phyloP scores from a whole-genome alignment of 2,113 vertebrate genomes.

The Melanotaenia duboulayi region DNA sequence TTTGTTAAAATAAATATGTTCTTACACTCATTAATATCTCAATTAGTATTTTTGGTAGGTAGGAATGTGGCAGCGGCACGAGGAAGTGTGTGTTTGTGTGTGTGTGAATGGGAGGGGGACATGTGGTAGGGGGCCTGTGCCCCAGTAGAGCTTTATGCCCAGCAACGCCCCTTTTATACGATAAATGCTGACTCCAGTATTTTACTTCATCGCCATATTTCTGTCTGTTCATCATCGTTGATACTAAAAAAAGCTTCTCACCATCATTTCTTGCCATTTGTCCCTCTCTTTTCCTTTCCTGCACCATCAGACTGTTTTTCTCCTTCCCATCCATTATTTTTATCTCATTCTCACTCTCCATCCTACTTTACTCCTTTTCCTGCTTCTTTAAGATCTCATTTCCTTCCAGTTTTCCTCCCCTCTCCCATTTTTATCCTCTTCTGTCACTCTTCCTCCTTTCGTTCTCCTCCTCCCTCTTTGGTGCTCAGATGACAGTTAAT shows the following conservation, averaged over 20 bases:
- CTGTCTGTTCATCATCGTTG: background rate
- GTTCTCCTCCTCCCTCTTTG: constrained; percentile 12
- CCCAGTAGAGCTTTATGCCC: too few species aligned
- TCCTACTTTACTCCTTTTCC: background rate
- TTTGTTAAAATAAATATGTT: too few species aligned
- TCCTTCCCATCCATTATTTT: background rate
- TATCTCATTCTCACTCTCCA: background rate
- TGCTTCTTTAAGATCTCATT: background rate
- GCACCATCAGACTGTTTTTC: background rate
- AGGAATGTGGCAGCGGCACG: too few species aligned
- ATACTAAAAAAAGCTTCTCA: too few species aligned
- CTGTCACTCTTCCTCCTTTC: constrained; percentile 6
- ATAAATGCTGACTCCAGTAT: background rate
- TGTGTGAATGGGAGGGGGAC: too few species aligned
- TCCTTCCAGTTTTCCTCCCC: background rate
- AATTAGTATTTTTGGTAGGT: too few species aligned
- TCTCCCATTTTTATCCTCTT: background rate
- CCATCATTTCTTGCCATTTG: too few species aligned
- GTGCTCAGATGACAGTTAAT: constrained; percentile 57
- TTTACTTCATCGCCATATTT: too few species aligned
- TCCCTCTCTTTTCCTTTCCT: background rate
- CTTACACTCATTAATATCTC: too few species aligned
- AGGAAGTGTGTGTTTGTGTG: too few species aligned
- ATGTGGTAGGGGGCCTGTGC: too few species aligned
- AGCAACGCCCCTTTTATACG: too few species aligned